Percentiles rank a stretch among this genome's conserved stretches.
Evolutionary conservation across 2,888 invertebrate species (phyloP).

Genomic region (Serrognathus titanus): DNA sequence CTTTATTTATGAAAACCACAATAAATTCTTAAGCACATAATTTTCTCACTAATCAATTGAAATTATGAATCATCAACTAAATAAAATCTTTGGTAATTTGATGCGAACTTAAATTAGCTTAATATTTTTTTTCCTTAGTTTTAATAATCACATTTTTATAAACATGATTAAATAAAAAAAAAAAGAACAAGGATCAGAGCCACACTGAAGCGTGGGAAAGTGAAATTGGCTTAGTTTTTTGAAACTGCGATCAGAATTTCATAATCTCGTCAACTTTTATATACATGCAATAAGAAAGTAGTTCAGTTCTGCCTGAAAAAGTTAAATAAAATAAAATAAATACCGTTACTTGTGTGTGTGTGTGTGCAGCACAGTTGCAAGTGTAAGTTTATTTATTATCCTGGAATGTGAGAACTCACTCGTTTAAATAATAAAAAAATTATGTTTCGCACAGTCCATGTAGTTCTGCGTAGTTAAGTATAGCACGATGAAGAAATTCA

Average conservation of each 20-base stretch:
- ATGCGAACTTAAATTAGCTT: not conserved
- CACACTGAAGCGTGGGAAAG: not conserved
- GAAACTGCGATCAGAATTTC: too few species aligned
- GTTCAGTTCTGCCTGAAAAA: too few species aligned
- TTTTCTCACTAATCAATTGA: too few species aligned
- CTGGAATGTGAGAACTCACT: not conserved
- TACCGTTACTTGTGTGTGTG: too few species aligned
- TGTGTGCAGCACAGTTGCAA: not conserved
- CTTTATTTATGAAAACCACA: not conserved
- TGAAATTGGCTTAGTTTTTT: not conserved
- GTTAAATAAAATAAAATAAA: too few species aligned
- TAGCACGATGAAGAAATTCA: constrained; percentile 89
- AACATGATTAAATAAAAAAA: not conserved
- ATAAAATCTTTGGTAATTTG: too few species aligned
- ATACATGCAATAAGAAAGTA: not conserved
- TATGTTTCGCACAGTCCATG: constrained; percentile 67
- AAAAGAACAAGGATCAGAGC: not conserved
- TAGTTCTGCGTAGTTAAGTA: constrained; percentile 84
- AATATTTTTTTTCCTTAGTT: too few species aligned
- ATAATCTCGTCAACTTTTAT: too few species aligned
- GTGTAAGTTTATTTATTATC: not conserved
- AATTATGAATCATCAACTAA: too few species aligned
- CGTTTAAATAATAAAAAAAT: constrained; percentile 18
- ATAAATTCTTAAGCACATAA: not conserved
- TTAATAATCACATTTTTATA: too few species aligned